Evolutionary conservation across 2,888 invertebrate species (phyloP), one percentile per base, ranked within the genome.

Genomic region (Hesperia comma): DNA sequence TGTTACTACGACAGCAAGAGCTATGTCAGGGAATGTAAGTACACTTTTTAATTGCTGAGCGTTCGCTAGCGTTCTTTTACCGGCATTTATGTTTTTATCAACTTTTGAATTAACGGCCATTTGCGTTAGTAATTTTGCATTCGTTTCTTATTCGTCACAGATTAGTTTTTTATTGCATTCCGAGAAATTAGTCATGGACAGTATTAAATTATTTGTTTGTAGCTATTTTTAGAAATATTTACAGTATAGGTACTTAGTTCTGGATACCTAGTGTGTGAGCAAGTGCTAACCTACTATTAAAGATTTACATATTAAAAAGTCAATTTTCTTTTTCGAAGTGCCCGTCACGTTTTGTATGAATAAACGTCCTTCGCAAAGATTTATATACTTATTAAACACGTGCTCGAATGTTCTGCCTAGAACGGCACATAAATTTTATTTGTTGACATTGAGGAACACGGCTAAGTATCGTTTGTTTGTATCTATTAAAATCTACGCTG

Each of bases 1-100:
- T 96, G 96, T 82, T 96, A 94, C 83, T 96, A 95, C 87, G 95
- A 96, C 84, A 95, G 95, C 85, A 94, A 93, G 81, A 94, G 96
- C 73, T 94, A 93, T 82, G 93, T 94, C 77, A 93, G 96, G 79
- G 93, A 94, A 91, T 95, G 96, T 96, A 88, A 94, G 93, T 92
- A 69, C 63, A 68, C 63, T 67, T 68, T 60, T 69, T 67, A 67
- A 62, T 72, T 74, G 85, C 86, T 81, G 68, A 69, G 87, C 87
- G 85, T 74, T 71, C 69, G 8, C 19, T 37, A 51, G 63, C 63
- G 63, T 56, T 63, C 17, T 26, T 15, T 40, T 17, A 63, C 21
- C 57, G 26, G 7, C 15, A 26, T n/a, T 10, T 6, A 43, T 43
- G 6, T 19, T 0, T 26, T 26, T 26, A 26, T 26, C n/a, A 56